A percentile compares a stretch with the other conserved stretches of the same genome.
phyloP scores from a whole-genome alignment of 2,888 invertebrate genomes.

The Zaprionus obscuricornis region DNA sequence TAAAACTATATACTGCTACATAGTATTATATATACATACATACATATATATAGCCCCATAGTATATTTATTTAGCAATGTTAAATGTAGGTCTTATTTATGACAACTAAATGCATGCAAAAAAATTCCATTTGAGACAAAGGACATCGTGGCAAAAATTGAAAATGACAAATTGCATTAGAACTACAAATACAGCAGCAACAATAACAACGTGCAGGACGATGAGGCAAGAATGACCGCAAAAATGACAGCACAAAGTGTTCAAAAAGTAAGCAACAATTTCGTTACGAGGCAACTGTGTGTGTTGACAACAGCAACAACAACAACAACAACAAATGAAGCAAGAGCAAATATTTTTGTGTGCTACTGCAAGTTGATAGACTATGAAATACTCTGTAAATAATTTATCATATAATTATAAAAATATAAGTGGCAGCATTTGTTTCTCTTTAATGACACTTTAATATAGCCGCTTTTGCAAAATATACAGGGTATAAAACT shows the following conservation, averaged over 20 bases:
- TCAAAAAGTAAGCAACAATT: conserved; percentile 66
- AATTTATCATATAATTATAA: no score
- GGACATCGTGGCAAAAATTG: conserved; percentile 48
- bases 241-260: conserved; percentile 64
- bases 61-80: conserved; percentile 27
- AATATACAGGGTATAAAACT: conserved; percentile 20
- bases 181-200: conserved; percentile 14
- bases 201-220: conserved; percentile 6
- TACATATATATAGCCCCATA: background rate
- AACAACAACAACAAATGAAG: conserved; percentile 6
- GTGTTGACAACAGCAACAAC: conserved; percentile 39
- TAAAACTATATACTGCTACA: conserved; percentile 9
- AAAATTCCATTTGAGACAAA: conserved; percentile 62
- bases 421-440: no score
- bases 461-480: no score
- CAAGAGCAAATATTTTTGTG: no score
- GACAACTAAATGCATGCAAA: conserved; percentile 57
- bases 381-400: no score
- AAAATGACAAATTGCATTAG: conserved; percentile 78
- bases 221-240: conserved; percentile 54
- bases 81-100: conserved; percentile 61
- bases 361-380: no score
- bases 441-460: no score
- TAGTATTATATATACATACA: no score
- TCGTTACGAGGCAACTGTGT: conserved; percentile 32